Percentiles rank a stretch among this genome's conserved stretches.
These are phyloP conservation scores for Latheticus oryzae DNA, from an alignment of 2,888 invertebrate genomes.

Conservation along the genomic window DNA sequence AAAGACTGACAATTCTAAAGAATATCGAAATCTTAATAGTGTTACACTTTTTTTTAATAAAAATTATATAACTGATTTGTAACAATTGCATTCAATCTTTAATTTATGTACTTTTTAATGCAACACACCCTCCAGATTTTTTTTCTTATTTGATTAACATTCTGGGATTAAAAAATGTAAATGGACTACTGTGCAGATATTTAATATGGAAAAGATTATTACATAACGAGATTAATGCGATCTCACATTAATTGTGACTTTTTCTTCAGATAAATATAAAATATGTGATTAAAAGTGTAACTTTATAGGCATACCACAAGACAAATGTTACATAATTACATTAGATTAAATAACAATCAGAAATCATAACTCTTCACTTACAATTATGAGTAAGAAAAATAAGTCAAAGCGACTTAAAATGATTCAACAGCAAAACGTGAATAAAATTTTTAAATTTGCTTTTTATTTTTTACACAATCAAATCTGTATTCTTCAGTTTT, in stretches of 20 bases:
- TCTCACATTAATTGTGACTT: slow-evolving; percentile 15
- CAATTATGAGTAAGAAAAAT: no score
- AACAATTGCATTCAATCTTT: slow-evolving; percentile 18
- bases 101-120: slow-evolving; percentile 23
- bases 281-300: slow-evolving; percentile 11
- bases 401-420: no score
- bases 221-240: slow-evolving; percentile 18
- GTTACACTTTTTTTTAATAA: no score
- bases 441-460: no score
- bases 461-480: no score
- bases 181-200: no score
- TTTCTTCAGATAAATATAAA: slow-evolving; percentile 23
- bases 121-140: slow-evolving; percentile 29
- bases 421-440: no score
- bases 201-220: slow-evolving; percentile 26
- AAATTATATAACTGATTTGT: slow-evolving; percentile 9
- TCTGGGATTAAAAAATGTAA: slow-evolving; percentile 19
- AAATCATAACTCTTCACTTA: no score
- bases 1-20: slow-evolving; percentile 24
- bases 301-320: slow-evolving; percentile 8
- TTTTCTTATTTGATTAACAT: no score
- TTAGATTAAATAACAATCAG: no score
- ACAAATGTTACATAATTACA: slow-evolving; percentile 2
- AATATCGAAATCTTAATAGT: no score
- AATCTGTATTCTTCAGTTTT: slow-evolving; percentile 2